Conservation (phyloP, 2,113 vertebrate species). For the Syngnathus typhle region DNA sequence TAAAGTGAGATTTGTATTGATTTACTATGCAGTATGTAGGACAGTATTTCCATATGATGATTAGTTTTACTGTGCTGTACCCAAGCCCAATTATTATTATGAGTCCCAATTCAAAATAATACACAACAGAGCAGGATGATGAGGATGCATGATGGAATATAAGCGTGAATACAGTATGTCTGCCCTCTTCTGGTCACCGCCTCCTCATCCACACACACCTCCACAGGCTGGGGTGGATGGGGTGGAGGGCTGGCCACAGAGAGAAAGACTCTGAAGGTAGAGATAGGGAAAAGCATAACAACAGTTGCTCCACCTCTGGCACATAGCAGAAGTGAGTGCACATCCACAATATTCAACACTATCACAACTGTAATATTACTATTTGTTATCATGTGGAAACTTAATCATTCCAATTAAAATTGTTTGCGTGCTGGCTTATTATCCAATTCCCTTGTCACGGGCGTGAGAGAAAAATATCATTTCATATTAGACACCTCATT, state of each 20-base stretch:
- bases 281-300: slow-evolving; percentile 4
- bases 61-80: background rate
- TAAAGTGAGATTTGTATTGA: background rate
- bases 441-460: slow-evolving; percentile 38
- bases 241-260: background rate
- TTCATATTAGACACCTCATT: slow-evolving; percentile 55
- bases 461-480: slow-evolving; percentile 42
- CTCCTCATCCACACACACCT: slow-evolving; percentile 42
- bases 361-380: slow-evolving; percentile 14
- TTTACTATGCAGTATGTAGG: too few species aligned
- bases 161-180: slow-evolving; percentile 76
- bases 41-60: too few species aligned
- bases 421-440: slow-evolving; percentile 44
- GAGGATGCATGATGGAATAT: slow-evolving; percentile 42
- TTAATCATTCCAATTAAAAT: slow-evolving; percentile 40
- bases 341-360: slow-evolving; percentile 6
- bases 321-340: background rate
- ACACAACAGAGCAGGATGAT: slow-evolving; percentile 5
- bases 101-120: slow-evolving; percentile 21
- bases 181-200: slow-evolving; percentile 82
- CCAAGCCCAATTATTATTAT: background rate
- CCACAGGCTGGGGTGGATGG: background rate
- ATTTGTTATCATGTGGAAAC: slow-evolving; percentile 26
- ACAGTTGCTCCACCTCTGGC: background rate
- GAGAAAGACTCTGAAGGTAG: slow-evolving; percentile 6